phyloP scores from a whole-genome alignment of 2,888 invertebrate species.

The Ptychoptera contaminata region DNA sequence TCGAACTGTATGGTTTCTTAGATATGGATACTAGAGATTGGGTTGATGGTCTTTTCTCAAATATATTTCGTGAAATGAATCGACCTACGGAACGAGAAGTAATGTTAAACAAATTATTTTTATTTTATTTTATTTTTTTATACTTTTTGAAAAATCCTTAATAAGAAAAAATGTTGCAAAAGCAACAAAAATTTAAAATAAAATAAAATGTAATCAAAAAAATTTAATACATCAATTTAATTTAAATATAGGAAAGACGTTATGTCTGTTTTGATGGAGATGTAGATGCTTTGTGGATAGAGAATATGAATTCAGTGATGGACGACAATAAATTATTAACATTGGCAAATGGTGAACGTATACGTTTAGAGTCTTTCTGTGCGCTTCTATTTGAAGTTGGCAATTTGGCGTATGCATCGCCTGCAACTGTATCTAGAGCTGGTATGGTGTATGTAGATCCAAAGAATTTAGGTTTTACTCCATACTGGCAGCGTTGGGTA shows the following conservation, averaged over 20 bases:
- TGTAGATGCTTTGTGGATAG: conserved; percentile 89
- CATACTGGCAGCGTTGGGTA: conserved; percentile 78
- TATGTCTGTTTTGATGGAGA: conserved; percentile 89
- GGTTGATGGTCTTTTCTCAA: conserved; percentile 83
- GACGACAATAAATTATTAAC: conserved; percentile 85
- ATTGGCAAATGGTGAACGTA: conserved; percentile 79
- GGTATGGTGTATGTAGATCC: conserved; percentile 93
- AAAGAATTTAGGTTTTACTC: conserved; percentile 72
- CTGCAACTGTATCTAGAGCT: conserved; percentile 81
- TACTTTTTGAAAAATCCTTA: no score
- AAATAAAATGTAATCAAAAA: no score
- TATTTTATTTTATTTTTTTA: no score
- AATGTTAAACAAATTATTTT: conserved; percentile 11
- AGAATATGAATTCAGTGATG: conserved; percentile 96
- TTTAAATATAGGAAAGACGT: conserved; percentile 42
- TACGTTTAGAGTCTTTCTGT: conserved; percentile 65
- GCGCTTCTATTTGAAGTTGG: conserved; percentile 79
- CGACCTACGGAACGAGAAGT: conserved; percentile 40
- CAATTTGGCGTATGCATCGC: conserved; percentile 77
- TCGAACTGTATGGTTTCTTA: conserved; percentile 76
- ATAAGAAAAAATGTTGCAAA: no score
- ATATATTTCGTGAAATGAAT: conserved; percentile 83
- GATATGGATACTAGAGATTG: conserved; percentile 79
- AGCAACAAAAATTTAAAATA: no score
- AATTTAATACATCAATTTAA: no score